Base-by-base conservation (phyloP, 2,113 vertebrate species). In the Uria lomvia region DNA sequence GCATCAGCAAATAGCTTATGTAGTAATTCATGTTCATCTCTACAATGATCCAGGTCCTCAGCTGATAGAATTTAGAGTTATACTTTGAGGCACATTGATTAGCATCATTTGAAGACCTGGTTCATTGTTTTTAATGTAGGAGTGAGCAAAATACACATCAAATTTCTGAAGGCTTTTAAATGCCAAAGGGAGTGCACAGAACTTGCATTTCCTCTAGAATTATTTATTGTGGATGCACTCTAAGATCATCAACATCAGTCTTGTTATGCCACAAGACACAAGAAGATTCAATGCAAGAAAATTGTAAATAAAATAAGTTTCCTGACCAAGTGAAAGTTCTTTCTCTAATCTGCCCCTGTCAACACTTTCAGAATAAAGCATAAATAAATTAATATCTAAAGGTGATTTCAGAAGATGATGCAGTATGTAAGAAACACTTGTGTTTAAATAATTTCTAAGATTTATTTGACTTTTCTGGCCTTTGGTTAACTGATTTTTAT, bases 241-340 rank as follows among this genome's bases (percentile, higher is more conserved):
- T 55, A 95, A 74, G 42, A 91, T 66, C 49, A 96, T 71, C 36
- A 93, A 32, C 24, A 74, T 79, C 78, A 92, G 19, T 94, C 73
- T 96, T 93, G 62, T 65, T 94, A 76, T 52, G 83, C 82, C 73
- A 94, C 71, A 97, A 85, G 59, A 93, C 53, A 86, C 70, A 97
- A 93, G 87, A 93, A 78, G 38, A 89, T 68, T 78, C 32, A 88
- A 4, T 29, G 27, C 22, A 67, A 85, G 6, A 2, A 81, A 59
- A 43, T 4, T 43, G 32, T 45, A 85, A 93, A 91, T 65, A 85
- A 88, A 86, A 45, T 68, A 30, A 43, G 7, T 45, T 68, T 80
- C 15, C n/a, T 63, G 6, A 62, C 11, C 58, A 75, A 88, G 26
- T 66, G 12, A 20, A 85, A 53, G 12, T 36, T n/a, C 6, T 68